Conservation (phyloP, 2,888 invertebrate genomes). For the Prosapia bicincta region DNA sequence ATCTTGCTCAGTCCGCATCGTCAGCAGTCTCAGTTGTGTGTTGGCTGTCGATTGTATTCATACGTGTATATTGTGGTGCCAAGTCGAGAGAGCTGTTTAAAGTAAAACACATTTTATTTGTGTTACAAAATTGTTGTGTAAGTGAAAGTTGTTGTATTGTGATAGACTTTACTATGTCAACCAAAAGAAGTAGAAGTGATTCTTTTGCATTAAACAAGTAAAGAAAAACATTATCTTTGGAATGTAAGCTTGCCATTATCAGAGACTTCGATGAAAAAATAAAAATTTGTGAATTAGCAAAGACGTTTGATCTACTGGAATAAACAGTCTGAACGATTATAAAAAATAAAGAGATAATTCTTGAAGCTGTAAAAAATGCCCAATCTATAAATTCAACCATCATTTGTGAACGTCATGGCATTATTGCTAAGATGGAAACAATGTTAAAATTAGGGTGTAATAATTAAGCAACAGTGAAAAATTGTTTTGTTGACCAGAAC, state of each 20-base stretch:
- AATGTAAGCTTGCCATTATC: background rate
- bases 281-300: background rate
- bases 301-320: background rate
- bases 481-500: background rate
- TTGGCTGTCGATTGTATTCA: no score
- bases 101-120: no score
- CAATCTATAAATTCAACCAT: background rate
- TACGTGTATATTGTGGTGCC: no score
- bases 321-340: constrained; percentile 14
- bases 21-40: no score
- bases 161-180: no score
- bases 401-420: background rate
- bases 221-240: background rate
- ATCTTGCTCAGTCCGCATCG: no score
- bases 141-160: no score
- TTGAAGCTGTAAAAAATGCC: constrained; percentile 14
- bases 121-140: no score
- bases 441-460: background rate
- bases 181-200: no score
- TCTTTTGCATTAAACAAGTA: background rate
- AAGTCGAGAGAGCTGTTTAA: no score
- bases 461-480: background rate
- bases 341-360: constrained; percentile 10
- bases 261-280: background rate
- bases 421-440: background rate